Conservation (phyloP, 2,888 invertebrate species). For the Vannuccia rotundouncinata region DNA sequence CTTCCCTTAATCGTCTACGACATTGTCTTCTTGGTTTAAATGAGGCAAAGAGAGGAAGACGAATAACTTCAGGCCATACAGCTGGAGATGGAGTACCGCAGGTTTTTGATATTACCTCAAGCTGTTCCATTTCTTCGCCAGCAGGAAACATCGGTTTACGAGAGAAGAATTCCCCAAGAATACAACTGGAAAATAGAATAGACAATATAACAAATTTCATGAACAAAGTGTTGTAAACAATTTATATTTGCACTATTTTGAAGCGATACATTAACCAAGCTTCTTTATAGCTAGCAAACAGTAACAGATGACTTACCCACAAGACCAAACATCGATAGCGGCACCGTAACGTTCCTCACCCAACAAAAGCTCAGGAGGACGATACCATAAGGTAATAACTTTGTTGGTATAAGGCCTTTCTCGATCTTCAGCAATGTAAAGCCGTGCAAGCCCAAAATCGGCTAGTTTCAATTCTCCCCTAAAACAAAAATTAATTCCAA, state of each 20-base stretch:
- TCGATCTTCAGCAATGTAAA: slow-evolving; percentile 88
- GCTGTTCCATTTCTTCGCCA: slow-evolving; percentile 74
- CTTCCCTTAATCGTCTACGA: slow-evolving; percentile 78
- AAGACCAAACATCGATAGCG: slow-evolving; percentile 97
- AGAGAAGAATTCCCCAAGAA: slow-evolving; percentile 89
- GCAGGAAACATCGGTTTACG: slow-evolving; percentile 94
- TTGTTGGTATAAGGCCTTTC: slow-evolving; percentile 95
- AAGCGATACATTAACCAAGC: too few species aligned
- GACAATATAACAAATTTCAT: too few species aligned
- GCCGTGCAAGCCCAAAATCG: slow-evolving; percentile 90
- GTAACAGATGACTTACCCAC: slow-evolving; percentile 67
- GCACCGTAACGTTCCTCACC: slow-evolving; percentile 96
- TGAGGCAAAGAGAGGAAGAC: slow-evolving; percentile 81
- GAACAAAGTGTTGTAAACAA: too few species aligned
- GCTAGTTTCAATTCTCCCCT: slow-evolving; percentile 98
- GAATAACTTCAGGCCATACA: slow-evolving; percentile 91
- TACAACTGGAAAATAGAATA: slow-evolving; percentile 74
- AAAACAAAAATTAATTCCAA: too few species aligned
- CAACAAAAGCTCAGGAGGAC: slow-evolving; percentile 88
- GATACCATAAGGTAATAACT: slow-evolving; percentile 96
- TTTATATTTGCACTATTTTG: too few species aligned
- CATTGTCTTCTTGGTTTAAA: slow-evolving; percentile 83
- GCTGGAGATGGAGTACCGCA: slow-evolving; percentile 94
- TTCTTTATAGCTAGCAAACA: too few species aligned
- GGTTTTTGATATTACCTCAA: slow-evolving; percentile 83